phyloP scores from a whole-genome alignment of 1,140 invertebrate genomes.

The Rhopalosiphum maidis region DNA sequence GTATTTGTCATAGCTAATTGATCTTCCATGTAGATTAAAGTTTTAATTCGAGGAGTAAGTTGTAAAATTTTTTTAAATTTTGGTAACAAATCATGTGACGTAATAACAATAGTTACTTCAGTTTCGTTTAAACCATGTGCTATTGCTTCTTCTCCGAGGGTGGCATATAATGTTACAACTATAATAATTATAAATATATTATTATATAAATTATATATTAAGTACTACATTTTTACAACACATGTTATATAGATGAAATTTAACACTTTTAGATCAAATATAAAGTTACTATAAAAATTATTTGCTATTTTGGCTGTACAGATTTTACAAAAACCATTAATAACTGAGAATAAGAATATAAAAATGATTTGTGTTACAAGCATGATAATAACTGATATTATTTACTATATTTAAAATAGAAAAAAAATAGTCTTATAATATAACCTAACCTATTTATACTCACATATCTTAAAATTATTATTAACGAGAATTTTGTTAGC shows the following conservation, averaged over 20 bases:
- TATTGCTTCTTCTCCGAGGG: slow-evolving; percentile 94
- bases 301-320: too few relatives aligned
- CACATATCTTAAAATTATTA: not conserved
- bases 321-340: too few relatives aligned
- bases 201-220: not conserved
- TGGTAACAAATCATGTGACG: slow-evolving; percentile 84
- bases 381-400: too few relatives aligned
- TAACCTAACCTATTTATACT: not conserved
- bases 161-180: slow-evolving; percentile 96
- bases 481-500: not conserved
- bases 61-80: slow-evolving; percentile 84
- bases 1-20: slow-evolving; percentile 76
- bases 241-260: too few relatives aligned
- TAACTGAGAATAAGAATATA: too few relatives aligned
- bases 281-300: too few relatives aligned
- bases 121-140: slow-evolving; percentile 96
- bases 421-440: not conserved
- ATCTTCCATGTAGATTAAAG: slow-evolving; percentile 89
- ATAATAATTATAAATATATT: slow-evolving; percentile 62
- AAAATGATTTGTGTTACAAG: too few relatives aligned
- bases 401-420: not conserved
- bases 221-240: not conserved
- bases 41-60: slow-evolving; percentile 74
- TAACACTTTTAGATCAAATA: too few relatives aligned
- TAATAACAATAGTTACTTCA: slow-evolving; percentile 89